These are phyloP conservation scores for Protobothrops mucrosquamatus DNA, from an alignment of 2,113 vertebrate genomes.

Conservation along the genomic window DNA sequence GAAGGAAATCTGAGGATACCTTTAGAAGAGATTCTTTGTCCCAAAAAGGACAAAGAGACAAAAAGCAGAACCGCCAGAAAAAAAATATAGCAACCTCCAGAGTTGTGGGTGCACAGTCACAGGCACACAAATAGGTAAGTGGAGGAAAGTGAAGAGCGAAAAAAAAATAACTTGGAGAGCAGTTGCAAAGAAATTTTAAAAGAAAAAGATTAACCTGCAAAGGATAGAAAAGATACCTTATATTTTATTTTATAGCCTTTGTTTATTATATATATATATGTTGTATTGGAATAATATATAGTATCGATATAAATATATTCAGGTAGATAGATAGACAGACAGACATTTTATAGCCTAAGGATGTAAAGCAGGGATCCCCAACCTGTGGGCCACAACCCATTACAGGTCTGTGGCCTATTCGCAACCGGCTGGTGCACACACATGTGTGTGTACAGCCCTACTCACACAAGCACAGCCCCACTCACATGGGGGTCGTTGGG, in stretches of 20 bases:
- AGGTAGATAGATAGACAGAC: background rate
- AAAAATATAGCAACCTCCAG: background rate
- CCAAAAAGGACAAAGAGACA: background rate
- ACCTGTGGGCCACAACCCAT: no score
- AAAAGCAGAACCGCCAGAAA: background rate
- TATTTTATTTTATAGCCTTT: background rate
- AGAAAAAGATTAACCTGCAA: background rate
- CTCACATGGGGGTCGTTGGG: no score
- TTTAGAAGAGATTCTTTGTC: background rate
- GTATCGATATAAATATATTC: no score
- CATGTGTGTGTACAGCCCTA: no score
- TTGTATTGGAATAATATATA: no score
- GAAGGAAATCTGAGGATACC: background rate
- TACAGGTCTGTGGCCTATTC: no score
- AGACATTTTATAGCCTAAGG: background rate
- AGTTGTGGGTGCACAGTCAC: background rate
- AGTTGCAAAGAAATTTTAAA: background rate
- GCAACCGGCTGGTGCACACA: no score
- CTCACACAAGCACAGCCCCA: no score
- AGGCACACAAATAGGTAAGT: background rate
- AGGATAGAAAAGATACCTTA: background rate
- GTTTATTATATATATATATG: background rate
- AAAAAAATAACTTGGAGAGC: background rate
- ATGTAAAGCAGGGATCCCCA: background rate
- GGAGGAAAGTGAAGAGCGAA: background rate